Evolutionary conservation across 92 coral and sea anemone species (phyloP).

Genomic region (Muricea muricata): DNA sequence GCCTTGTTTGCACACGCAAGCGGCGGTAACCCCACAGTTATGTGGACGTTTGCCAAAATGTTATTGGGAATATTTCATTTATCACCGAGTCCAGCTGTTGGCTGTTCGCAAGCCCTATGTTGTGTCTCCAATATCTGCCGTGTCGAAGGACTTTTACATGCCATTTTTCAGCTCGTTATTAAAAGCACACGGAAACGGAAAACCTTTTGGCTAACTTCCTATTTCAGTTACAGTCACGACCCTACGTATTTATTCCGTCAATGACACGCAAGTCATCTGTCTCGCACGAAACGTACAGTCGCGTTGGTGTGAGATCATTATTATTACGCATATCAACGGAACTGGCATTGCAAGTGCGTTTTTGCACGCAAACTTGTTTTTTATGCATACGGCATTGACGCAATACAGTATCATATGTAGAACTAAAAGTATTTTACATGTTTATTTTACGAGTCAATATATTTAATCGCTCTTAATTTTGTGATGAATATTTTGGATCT

Average conservation of each 20-base stretch:
- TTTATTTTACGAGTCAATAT: background rate
- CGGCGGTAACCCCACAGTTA: background rate
- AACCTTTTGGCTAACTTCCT: background rate
- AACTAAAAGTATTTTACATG: background rate
- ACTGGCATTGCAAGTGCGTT: background rate
- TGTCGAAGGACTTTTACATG: background rate
- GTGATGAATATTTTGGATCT: background rate
- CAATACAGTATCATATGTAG: background rate
- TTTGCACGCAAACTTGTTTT: constrained; percentile 11
- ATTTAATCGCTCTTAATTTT: background rate
- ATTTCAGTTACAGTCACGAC: background rate
- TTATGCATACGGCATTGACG: background rate
- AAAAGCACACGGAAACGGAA: background rate
- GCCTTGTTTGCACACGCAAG: background rate
- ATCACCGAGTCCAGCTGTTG: background rate
- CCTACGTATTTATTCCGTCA: background rate
- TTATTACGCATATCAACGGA: background rate
- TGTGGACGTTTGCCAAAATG: constrained; percentile 26
- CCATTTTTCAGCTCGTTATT: background rate
- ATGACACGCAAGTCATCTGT: background rate
- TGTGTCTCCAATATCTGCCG: background rate
- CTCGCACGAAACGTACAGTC: background rate
- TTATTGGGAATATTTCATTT: background rate
- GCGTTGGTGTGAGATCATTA: background rate
- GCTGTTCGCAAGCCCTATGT: background rate